Base-by-base conservation (phyloP, 2,888 invertebrate genomes). In the Ichneumoninae sp. region DNA sequence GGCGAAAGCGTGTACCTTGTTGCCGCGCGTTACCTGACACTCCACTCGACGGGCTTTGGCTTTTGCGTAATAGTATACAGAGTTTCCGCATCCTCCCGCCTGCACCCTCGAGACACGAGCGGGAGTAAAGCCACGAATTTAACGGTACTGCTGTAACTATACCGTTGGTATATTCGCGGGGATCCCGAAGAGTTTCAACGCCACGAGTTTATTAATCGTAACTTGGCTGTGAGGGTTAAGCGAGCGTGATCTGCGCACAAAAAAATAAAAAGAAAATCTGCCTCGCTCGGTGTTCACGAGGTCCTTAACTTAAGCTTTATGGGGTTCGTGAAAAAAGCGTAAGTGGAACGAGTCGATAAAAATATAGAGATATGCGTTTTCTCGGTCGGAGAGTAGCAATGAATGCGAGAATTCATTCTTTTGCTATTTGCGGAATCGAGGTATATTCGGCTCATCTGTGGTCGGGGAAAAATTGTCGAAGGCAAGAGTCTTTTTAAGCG, bases 181-280 rank as follows among this genome's bases (percentile, higher is more conserved):
- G 69, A 68, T 73, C 57, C 22, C 26, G 44, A 71, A 65, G 66
- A 65, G 52, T 73, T 73, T 69, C 73, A 81, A 69, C n/a, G 69
- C 63, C 22, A 52, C 8, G 63, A 36, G 71, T 84, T 84, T 84
- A 84, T 81, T 81, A 81, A 84, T 84, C 84, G 78, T 84, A 84
- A 84, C 83, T 84, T 63, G 30, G 47, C 8, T 22, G 40, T n/a
- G 40, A 47, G 40, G 10, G 19, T 26, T 22, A 63, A 63, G 65
- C 47, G 78, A 81, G 65, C 69, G 13, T 22, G 26, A 50, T 22
- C 22, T 50, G 13, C 19, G 1, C 8, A 2, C 10, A 40, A 8
- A 10, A 40, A 40, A 76, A 19, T 68, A 77, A 73, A 47, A 33
- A 50, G 7, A 36, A 3, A 10, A 19, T 69, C 19, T 4, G 63